Conservation (phyloP, 1,140 invertebrate species). For the Euura saliciscinereae region DNA sequence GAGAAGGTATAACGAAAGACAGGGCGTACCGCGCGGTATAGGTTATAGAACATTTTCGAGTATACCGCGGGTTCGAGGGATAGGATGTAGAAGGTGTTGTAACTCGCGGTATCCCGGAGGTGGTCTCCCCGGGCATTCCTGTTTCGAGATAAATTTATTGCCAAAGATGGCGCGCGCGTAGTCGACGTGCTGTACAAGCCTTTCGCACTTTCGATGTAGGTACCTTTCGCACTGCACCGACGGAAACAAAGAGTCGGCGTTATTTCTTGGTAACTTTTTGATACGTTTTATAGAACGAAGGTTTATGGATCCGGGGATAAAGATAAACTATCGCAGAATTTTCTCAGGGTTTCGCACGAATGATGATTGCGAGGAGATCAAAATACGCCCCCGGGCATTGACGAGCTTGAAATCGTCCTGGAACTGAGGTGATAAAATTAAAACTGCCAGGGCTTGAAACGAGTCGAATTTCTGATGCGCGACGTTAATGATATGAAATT, state of each 20-base stretch:
- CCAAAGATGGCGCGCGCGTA: neutral
- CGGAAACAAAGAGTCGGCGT: neutral
- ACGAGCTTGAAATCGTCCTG: no score
- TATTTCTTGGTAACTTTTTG: neutral
- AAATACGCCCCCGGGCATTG: no score
- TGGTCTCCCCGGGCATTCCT: neutral
- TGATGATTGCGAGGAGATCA: no score
- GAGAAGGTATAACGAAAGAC: conserved; percentile 2
- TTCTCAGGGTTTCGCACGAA: neutral
- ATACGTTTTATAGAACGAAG: no score
- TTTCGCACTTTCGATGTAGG: neutral
- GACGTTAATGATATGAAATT: neutral
- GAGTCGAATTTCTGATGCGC: no score
- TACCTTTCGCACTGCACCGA: no score
- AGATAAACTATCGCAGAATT: neutral
- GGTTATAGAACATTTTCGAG: neutral
- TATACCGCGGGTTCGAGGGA: neutral
- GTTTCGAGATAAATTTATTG: neutral
- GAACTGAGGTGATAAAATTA: no score
- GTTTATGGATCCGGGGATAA: neutral
- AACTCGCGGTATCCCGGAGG: neutral
- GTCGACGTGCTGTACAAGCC: neutral
- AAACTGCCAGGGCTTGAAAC: no score
- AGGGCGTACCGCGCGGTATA: conserved; percentile 1
- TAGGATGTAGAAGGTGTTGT: neutral